Evolutionary conservation across 2,113 vertebrate species (phyloP), one percentile per base, ranked within the genome.

Genomic region (Megalops atlanticus): DNA sequence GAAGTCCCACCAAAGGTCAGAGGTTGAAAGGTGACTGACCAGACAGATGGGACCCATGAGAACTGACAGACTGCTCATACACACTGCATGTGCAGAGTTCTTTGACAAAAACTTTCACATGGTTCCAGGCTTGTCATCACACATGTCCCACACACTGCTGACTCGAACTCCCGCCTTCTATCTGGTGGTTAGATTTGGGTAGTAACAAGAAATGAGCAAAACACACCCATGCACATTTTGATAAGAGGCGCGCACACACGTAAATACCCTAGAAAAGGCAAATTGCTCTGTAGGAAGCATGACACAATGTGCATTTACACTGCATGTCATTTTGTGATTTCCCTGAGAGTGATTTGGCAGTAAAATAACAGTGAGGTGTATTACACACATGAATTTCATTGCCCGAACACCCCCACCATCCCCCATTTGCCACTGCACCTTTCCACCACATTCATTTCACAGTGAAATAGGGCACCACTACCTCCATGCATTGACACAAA

Each of bases 401-500:
- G 11, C 31, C 31, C 15, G 27, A 15, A 24, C 49, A 16, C 16
- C 49, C 49, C 49, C 4, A 18, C 49, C 21, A 18, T n/a, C 69
- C 40, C 21, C 15, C 41, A 24, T 33, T 43, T 18, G 11, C 27
- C 7, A 6, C 12, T 2, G 24, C 49, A 24, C 47, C 49, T 35
- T 6, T n/a, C 36, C 40, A 24, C 33, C 7, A 6, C 31, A 15
- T 27, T 82, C 64, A 87, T 88, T 86, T 88, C 82, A 79, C 76
- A 84, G 82, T 79, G 10, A 88, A 88, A 88, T 87, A 1, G 86
- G 81, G 40, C 77, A 38, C 78, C 72, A 38, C 70, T 75, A 40
- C 69, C 78, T 41, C 33, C 14, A 11, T 2, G 11, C 4, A 31
- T 7, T 24, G 43, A 31, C 45, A 71, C 80, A 81, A 75, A 54